Evolutionary conservation across 2,888 invertebrate species (phyloP), one percentile per base, ranked within the genome.

Genomic region (Rhagonycha fulva): DNA sequence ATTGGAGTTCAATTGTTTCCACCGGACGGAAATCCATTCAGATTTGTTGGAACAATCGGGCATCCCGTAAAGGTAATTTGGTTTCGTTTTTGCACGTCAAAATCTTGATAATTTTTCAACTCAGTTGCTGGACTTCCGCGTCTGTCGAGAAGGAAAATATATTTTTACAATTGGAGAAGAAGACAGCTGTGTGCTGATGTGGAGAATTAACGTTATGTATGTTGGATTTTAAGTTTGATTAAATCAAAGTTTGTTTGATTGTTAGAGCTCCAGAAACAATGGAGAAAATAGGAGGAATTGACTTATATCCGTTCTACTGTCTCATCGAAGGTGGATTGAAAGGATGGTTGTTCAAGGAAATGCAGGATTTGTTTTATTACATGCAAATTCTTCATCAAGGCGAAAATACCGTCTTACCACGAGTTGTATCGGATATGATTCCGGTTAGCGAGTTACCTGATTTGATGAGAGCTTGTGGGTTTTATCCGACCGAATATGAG

Each of bases 341-440:
- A 0, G 94, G 95, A 3, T 93, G 92, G 90, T 88, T 94, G 71
- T 93, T 94, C 84, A 87, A 88, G 75, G 94, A 95, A 87, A 91
- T 95, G 84, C 90, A 93, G 80, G 93, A 94, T 84, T 88, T 94
- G 77, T 95, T 95, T 87, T 94, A 93, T 86, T 94, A 94, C 85
- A 92, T 94, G 80, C 94, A 95, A 88, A 92, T 95, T 66, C 86
- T 93, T 81, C 91, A 93, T 81, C 93, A 94, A 84, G 93, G 93
- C 4, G 92, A 94, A 69, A 91, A 93, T 84, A 91, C 92, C 0
- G 91, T 91, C 70, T 89, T 91, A 3, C 89, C 90, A 78, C 88
- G 94, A 79, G 86, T 88, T 4, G 91, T 94, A 61, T 89, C 90
- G 14, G 91, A 92, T 71, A 89, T 86, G 79, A 91, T 95, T 70